Conservation (phyloP, 2,888 invertebrate genomes). For the Habrosyne pyritoides region DNA sequence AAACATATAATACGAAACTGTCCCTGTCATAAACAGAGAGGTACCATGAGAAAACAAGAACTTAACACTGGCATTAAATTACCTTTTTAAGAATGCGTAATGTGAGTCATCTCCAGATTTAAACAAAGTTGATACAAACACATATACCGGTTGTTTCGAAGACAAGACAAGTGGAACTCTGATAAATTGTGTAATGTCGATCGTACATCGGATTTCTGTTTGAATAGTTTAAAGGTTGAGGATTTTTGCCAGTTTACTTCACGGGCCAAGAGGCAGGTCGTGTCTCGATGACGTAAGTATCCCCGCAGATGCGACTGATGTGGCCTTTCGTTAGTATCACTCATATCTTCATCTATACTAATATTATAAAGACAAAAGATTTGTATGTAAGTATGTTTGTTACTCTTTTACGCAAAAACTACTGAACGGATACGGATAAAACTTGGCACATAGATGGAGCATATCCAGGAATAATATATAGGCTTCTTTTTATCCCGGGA, state of each 20-base stretch:
- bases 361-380: no score
- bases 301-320: conserved; percentile 31
- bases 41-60: conserved; percentile 35
- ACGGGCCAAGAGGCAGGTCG: conserved; percentile 43
- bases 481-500: no score
- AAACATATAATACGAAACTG: not conserved
- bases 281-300: conserved; percentile 60
- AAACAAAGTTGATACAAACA: conserved; percentile 36
- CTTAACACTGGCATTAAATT: conserved; percentile 26
- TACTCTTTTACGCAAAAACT: no score
- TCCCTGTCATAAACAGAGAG: not conserved
- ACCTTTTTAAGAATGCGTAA: conserved; percentile 39
- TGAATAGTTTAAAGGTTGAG: conserved; percentile 75
- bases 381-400: no score
- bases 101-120: conserved; percentile 62
- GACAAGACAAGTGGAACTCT: conserved; percentile 25
- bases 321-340: conserved; percentile 52
- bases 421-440: no score
- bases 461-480: no score
- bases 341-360: no score
- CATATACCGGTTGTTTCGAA: conserved; percentile 41
- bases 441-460: no score
- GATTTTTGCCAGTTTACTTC: conserved; percentile 59
- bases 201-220: conserved; percentile 38
- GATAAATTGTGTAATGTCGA: conserved; percentile 44